These are phyloP conservation scores for Chloroceryle inda DNA, from an alignment of 2,797 vertebrate species.

Conservation along the genomic window DNA sequence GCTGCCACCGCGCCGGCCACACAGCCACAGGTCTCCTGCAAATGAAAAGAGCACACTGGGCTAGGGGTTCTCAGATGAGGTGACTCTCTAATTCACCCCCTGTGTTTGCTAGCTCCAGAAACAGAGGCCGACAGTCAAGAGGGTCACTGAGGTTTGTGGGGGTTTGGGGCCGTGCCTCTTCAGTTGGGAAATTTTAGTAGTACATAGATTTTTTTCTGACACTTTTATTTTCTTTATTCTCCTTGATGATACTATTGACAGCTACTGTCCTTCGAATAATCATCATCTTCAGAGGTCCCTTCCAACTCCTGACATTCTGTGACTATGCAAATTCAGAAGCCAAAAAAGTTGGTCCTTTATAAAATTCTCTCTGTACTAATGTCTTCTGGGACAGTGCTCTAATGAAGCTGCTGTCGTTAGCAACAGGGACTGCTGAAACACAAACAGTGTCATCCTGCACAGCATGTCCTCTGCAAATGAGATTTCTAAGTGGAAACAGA, in stretches of 20 bases:
- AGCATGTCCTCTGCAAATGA: rapidly evolving
- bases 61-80: rapidly evolving
- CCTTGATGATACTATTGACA: not conserved
- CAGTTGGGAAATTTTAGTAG: not conserved
- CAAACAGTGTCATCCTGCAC: not conserved
- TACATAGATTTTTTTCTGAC: not conserved
- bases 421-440: not conserved
- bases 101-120: rapidly evolving
- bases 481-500: not conserved
- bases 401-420: not conserved
- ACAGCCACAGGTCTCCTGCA: conserved; percentile 1
- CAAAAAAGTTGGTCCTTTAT: not conserved
- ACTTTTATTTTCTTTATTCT: not conserved
- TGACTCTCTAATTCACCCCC: rapidly evolving
- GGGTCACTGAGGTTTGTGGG: not conserved
- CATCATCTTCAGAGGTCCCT: too few relatives aligned
- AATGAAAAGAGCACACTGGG: not conserved
- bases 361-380: not conserved
- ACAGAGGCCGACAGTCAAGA: not conserved
- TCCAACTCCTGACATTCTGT: too few relatives aligned
- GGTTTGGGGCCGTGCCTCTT: not conserved
- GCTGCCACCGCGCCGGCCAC: not conserved
- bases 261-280: not conserved
- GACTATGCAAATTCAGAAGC: not conserved
- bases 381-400: not conserved